Percentiles rank a stretch among this genome's conserved stretches.
These are phyloP conservation scores for Thomomys bottae DNA, from an alignment of 2,113 vertebrate species.

Conservation along the genomic window DNA sequence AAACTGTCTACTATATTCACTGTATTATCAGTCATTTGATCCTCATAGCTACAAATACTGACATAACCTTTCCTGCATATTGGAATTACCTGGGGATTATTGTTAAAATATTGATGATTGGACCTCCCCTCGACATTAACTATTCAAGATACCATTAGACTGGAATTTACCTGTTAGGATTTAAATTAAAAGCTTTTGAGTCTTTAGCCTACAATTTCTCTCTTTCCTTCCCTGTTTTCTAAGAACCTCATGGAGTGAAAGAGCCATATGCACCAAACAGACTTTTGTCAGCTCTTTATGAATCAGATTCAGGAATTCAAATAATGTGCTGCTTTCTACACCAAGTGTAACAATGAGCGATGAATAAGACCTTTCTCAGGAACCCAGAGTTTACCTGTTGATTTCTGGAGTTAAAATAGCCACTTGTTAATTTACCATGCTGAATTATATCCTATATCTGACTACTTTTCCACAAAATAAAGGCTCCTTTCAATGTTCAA, in stretches of 20 bases:
- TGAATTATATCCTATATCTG: neutral
- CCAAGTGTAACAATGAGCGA: neutral
- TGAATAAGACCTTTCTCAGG: neutral
- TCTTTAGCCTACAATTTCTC: neutral
- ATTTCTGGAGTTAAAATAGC: neutral
- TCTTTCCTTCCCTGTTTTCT: neutral
- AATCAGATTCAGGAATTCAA: neutral
- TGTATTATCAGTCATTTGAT: neutral
- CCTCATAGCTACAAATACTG: neutral
- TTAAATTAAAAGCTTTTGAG: neutral
- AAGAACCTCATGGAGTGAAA: neutral
- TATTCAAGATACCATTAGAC: neutral
- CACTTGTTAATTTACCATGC: neutral
- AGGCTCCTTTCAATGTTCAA: neutral
- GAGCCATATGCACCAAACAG: neutral
- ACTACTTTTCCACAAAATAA: neutral
- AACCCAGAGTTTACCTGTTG: neutral
- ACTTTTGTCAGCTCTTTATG: neutral
- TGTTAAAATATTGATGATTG: neutral
- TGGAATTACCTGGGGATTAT: neutral
- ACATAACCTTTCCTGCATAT: neutral
- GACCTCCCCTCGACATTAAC: neutral
- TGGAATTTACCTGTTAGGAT: neutral
- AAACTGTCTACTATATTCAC: neutral
- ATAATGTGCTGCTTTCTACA: neutral